Conservation (phyloP, 2,113 vertebrate species). For the Fulmarus glacialis region DNA sequence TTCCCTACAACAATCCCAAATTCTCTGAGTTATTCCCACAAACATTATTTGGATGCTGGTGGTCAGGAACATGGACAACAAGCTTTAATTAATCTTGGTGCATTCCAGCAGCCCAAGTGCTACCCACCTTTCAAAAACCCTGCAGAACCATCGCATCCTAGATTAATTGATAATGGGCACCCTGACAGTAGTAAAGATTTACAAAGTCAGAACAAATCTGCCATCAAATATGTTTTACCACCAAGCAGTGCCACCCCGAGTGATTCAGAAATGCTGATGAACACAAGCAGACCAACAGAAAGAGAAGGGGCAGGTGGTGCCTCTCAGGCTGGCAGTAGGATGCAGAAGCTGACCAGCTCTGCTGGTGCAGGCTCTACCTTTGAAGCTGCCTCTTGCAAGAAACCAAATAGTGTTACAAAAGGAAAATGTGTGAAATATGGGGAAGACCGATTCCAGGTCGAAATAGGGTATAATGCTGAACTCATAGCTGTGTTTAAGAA, state of each 20-base stretch:
- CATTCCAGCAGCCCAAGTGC: not conserved
- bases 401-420: conserved; percentile 53
- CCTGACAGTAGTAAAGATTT: not conserved
- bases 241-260: fast-evolving
- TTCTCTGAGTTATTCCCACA: not conserved
- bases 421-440: conserved; percentile 82
- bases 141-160: not conserved
- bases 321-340: not conserved
- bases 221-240: not conserved
- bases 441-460: conserved; percentile 86
- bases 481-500: conserved; percentile 89
- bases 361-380: not conserved
- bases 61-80: not conserved
- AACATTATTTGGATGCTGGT: not conserved
- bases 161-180: not conserved
- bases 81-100: conserved; percentile 8
- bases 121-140: not conserved
- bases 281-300: not conserved
- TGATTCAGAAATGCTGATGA: not conserved
- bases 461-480: conserved; percentile 85
- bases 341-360: not conserved
- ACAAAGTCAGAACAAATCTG: not conserved
- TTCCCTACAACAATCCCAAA: not conserved
- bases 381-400: conserved; percentile 56
- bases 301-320: not conserved